These are phyloP conservation scores for Magallana gigas DNA, from an alignment of 1,140 invertebrate species.

Conservation along the genomic window DNA sequence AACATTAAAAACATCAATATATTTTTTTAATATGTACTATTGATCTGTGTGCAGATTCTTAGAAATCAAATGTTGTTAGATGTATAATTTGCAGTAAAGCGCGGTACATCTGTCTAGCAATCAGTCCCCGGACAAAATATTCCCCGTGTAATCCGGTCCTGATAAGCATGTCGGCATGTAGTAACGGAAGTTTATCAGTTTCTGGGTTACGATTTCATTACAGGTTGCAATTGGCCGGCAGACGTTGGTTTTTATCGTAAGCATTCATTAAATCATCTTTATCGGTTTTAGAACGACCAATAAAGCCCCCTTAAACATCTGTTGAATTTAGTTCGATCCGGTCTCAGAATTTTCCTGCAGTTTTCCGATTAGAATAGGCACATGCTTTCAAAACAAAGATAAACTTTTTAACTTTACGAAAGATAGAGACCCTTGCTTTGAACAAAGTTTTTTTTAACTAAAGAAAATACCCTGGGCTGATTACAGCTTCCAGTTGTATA, in stretches of 20 bases:
- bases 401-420: not conserved
- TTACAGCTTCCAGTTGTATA: too few species aligned
- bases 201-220: constrained; percentile 4
- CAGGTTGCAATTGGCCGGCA: not conserved
- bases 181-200: not conserved
- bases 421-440: not conserved
- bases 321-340: not conserved
- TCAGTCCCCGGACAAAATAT: too few species aligned
- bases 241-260: not conserved
- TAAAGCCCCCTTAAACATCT: not conserved
- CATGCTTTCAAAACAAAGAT: constrained; percentile 8
- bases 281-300: constrained; percentile 19
- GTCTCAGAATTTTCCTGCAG: not conserved
- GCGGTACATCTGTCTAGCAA: too few species aligned
- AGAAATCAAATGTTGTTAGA: too few species aligned
- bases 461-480: too few species aligned
- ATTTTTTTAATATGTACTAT: too few species aligned
- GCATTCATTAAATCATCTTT: constrained; percentile 29
- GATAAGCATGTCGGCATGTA: constrained; percentile 11
- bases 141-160: not conserved
- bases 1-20: too few species aligned
- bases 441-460: too few species aligned
- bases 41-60: too few species aligned
- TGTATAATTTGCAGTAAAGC: too few species aligned
- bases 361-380: not conserved